Percentiles rank a stretch among this genome's conserved stretches.
Conservation (phyloP, 2,888 invertebrate species). For the Eilema griseolum region DNA sequence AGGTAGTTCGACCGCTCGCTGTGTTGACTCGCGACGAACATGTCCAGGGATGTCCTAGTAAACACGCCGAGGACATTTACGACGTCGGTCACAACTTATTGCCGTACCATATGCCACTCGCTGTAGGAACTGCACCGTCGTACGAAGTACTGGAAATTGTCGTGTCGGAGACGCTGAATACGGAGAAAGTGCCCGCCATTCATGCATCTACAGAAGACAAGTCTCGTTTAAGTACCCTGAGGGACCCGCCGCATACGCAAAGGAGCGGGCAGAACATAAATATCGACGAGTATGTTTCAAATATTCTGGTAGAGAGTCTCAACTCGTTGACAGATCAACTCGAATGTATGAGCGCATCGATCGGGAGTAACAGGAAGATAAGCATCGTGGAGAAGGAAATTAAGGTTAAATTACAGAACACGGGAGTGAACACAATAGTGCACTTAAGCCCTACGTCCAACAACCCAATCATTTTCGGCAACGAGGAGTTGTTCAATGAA, state of each 20-base stretch:
- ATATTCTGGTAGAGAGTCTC: conserved; percentile 83
- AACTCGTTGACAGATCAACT: conserved; percentile 81
- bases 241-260: conserved; percentile 40
- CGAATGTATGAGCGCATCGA: conserved; percentile 77
- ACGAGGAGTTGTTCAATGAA: conserved; percentile 74
- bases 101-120: conserved; percentile 59
- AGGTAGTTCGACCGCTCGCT: conserved; percentile 22
- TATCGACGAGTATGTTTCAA: conserved; percentile 84
- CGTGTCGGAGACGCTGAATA: conserved; percentile 75
- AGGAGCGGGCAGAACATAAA: conserved; percentile 60
- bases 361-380: conserved; percentile 72
- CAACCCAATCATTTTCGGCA: conserved; percentile 82
- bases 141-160: conserved; percentile 80
- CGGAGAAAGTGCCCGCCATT: conserved; percentile 40
- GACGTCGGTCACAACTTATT: conserved; percentile 60
- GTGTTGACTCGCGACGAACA: conserved; percentile 44
- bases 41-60: conserved; percentile 60
- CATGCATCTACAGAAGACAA: conserved; percentile 25
- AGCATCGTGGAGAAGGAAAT: conserved; percentile 84
- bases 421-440: conserved; percentile 82
- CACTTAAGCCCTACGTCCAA: conserved; percentile 82
- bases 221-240: conserved; percentile 32
- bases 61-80: conserved; percentile 54
- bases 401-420: conserved; percentile 82
- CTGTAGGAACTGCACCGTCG: conserved; percentile 58